Percentiles rank a stretch among this genome's conserved stretches.
Evolutionary conservation across 2,888 invertebrate genomes (phyloP).

Genomic region (Euzophera pinguis): DNA sequence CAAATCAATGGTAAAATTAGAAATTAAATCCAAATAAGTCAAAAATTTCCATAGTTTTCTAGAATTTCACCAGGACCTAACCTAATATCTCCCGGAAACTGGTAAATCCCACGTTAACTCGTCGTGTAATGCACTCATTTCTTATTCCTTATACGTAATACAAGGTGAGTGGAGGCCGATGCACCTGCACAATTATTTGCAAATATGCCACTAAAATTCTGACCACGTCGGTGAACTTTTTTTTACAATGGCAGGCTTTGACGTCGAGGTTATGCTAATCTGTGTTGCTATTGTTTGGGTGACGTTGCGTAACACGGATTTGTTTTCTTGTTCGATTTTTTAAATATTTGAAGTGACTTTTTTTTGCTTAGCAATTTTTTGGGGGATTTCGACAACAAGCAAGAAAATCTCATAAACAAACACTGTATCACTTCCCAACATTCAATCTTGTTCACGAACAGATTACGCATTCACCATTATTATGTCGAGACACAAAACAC

Average conservation of each 20-base stretch:
- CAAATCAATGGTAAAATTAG: too few relatives aligned
- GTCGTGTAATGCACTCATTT: constrained; percentile 36
- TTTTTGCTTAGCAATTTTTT: too few relatives aligned
- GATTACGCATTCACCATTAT: too few relatives aligned
- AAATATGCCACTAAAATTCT: constrained; percentile 53
- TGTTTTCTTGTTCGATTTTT: not conserved
- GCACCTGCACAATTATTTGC: constrained; percentile 67
- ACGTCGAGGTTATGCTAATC: constrained; percentile 52
- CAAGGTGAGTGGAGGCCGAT: constrained; percentile 71
- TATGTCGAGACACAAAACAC: too few relatives aligned
- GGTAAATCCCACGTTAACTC: constrained; percentile 31
- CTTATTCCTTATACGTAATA: constrained; percentile 51
- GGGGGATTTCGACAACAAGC: too few relatives aligned
- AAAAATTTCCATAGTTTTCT: not conserved
- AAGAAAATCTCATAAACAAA: too few relatives aligned
- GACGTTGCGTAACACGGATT: constrained; percentile 49
- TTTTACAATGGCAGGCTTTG: constrained; percentile 35
- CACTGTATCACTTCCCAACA: too few relatives aligned
- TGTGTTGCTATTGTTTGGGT: constrained; percentile 35
- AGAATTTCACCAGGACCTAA: constrained; percentile 9
- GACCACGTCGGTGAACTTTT: constrained; percentile 45
- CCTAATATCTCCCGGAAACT: constrained; percentile 18
- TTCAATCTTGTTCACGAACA: too few relatives aligned
- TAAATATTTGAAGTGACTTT: too few relatives aligned
- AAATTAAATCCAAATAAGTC: too few relatives aligned